Percentiles rank a stretch among this genome's conserved stretches.
phyloP scores from a whole-genome alignment of 2,888 invertebrate species.

The Gortyna flavago region DNA sequence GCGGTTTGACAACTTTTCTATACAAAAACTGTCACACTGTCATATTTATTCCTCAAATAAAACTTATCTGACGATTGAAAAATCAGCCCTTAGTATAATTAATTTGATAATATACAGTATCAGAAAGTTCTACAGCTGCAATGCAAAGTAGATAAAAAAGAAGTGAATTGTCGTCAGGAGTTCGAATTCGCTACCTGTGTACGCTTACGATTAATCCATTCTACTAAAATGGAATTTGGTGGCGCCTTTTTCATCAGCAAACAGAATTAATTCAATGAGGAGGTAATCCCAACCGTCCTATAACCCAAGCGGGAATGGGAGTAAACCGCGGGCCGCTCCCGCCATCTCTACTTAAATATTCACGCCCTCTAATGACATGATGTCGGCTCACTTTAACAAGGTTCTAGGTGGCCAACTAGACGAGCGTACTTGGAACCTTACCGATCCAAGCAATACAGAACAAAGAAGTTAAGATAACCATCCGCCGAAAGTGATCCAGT shows the following conservation, averaged over 20 bases:
- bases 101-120: not conserved
- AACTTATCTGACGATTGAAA: not conserved
- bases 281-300: conserved; percentile 83
- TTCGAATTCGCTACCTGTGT: conserved; percentile 35
- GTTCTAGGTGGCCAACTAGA: conserved; percentile 75
- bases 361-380: conserved; percentile 88
- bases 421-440: conserved; percentile 66
- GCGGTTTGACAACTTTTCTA: not conserved
- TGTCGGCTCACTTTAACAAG: conserved; percentile 80
- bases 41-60: not conserved
- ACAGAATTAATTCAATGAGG: conserved; percentile 85
- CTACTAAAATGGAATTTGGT: conserved; percentile 70
- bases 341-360: conserved; percentile 87
- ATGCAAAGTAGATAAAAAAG: conserved; percentile 20
- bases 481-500: conserved; percentile 57
- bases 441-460: conserved; percentile 52
- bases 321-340: conserved; percentile 79
- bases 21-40: not conserved
- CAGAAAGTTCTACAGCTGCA: not conserved
- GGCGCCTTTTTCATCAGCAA: conserved; percentile 80
- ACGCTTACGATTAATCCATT: conserved; percentile 68
- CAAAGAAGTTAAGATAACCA: conserved; percentile 66
- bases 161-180: conserved; percentile 17
- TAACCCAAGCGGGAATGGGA: conserved; percentile 79
- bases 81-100: too few relatives aligned